Evolutionary conservation across 2,113 vertebrate species (phyloP).

Genomic region (Ictalurus punctatus): DNA sequence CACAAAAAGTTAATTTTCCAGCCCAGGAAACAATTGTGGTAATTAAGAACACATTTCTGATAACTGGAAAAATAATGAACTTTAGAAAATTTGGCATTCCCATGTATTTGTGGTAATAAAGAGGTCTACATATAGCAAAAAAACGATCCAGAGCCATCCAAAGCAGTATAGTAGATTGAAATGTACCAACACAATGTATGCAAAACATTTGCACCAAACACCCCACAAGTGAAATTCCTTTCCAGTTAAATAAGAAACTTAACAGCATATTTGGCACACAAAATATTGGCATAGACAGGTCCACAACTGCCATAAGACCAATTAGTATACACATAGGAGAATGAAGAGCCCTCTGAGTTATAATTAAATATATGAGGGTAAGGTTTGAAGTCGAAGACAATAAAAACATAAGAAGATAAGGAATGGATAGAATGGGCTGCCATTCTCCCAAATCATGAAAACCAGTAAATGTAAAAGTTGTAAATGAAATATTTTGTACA

Average conservation of each 20-base stretch:
- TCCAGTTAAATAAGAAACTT: conserved; percentile 46
- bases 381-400: too few species aligned
- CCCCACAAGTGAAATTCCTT: conserved; percentile 36
- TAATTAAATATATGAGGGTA: conserved; percentile 20
- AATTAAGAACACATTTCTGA: too few species aligned
- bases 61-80: neutral
- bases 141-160: conserved; percentile 7
- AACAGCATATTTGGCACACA: conserved; percentile 53
- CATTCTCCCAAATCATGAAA: too few species aligned
- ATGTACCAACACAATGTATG: conserved; percentile 38
- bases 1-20: too few species aligned
- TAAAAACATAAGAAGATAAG: too few species aligned
- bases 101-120: conserved; percentile 51
- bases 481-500: too few species aligned
- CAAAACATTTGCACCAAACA: conserved; percentile 55
- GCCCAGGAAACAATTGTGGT: too few species aligned
- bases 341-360: conserved; percentile 46
- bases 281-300: conserved; percentile 36
- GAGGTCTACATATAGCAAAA: conserved; percentile 55
- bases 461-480: too few species aligned
- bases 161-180: conserved; percentile 64
- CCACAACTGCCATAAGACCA: conserved; percentile 53
- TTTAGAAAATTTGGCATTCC: conserved; percentile 6
- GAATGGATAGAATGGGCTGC: too few species aligned
- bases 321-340: conserved; percentile 64